Evolutionary conservation across 1,140 invertebrate species (phyloP), one percentile per base, ranked within the genome.

Genomic region (Cydia splendana): DNA sequence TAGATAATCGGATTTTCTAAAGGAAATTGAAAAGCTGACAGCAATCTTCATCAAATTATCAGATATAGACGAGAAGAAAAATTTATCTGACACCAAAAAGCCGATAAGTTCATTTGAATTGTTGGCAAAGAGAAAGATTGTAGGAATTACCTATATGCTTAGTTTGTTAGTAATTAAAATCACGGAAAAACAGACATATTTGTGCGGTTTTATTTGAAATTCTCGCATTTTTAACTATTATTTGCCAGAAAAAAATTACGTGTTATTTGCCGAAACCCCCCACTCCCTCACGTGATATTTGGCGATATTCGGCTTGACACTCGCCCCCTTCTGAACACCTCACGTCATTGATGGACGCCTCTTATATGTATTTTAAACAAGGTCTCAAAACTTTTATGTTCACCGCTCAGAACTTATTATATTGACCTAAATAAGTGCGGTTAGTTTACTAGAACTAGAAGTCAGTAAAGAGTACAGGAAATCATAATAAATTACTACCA

Each of bases 21-120:
- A 71, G 67, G 67, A 71, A 71, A 71, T 71, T 71, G 65, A 71
- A 71, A 71, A 71, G 34, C 38, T 71, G 67, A 4, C 34, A 71
- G 67, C 45, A 71, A 71, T 45, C 67, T 71, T 42, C n/a, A 71
- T 71, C 67, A 71, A 45, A 71, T 71, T 71, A 71, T 24, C 67
- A 42, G 67, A 42, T 71, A 34, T 4, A 42, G 30, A 71, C 30
- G 34, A 71, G 34, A 42, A 42, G 65, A 69, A 71, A 18, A 67
- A 38, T 42, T 67, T 67, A 9, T 30, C 30, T 12, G 10, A 42
- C 4, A 71, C 15, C 65, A 42, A 42, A 71, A 10, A 4, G 1
- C 34, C 34, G 15, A 71, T 38, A 69, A 34, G 5, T 10, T 71
- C 20, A 24, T 62, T 62, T 20, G 10, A 62, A 62, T 62, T 24